A percentile compares a stretch with the other conserved stretches of the same genome.
These are phyloP conservation scores for Mimachlamys varia DNA, from an alignment of 2,888 invertebrate species.

Conservation along the genomic window DNA sequence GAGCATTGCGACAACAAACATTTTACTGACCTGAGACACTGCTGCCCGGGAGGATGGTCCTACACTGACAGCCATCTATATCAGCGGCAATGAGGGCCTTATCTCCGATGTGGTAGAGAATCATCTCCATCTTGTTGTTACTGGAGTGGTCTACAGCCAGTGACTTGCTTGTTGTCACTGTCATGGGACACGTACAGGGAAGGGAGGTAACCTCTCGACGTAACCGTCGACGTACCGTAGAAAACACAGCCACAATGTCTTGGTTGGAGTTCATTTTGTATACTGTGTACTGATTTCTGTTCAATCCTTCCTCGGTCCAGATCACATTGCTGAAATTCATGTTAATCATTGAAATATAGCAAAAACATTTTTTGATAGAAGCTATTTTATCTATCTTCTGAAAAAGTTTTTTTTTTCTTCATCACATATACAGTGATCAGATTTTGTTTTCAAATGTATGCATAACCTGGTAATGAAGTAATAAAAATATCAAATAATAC, in stretches of 20 bases:
- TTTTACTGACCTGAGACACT: slow-evolving; percentile 37
- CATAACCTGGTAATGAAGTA: background rate
- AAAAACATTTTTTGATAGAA: too few species aligned
- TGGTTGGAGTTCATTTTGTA: slow-evolving; percentile 60
- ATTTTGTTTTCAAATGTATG: background rate
- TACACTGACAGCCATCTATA: slow-evolving; percentile 68
- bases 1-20: too few species aligned
- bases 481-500: background rate
- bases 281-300: slow-evolving; percentile 58
- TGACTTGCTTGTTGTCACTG: slow-evolving; percentile 85
- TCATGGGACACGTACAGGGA: slow-evolving; percentile 86
- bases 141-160: slow-evolving; percentile 88
- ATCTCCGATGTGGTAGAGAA: slow-evolving; percentile 62
- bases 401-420: too few species aligned
- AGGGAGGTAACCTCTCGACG: slow-evolving; percentile 43
- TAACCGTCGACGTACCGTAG: slow-evolving; percentile 38
- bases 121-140: slow-evolving; percentile 65
- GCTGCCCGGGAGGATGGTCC: slow-evolving; percentile 44
- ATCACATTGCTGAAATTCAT: slow-evolving; percentile 65
- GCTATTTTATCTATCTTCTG: too few species aligned
- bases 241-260: slow-evolving; percentile 48
- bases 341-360: too few species aligned
- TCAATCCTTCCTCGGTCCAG: slow-evolving; percentile 67
- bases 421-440: too few species aligned
- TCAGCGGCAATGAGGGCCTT: slow-evolving; percentile 67